Conservation (phyloP, 2,888 invertebrate species). For the Nomada lathburiana region DNA sequence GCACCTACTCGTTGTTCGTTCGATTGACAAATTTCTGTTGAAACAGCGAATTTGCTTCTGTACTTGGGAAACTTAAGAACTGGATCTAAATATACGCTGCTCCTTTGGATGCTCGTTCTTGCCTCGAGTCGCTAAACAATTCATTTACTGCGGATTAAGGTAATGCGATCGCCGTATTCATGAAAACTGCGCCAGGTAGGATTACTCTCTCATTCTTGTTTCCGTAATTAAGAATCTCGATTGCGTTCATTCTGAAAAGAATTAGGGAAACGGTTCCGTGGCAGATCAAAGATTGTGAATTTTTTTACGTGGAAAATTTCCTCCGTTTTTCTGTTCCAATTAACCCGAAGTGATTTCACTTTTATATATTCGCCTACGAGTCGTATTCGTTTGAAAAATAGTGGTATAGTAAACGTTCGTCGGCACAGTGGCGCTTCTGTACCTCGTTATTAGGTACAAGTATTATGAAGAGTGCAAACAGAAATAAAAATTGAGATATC, state of each 20-base stretch:
- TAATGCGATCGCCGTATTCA: neutral
- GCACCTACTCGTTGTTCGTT: neutral
- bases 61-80: neutral
- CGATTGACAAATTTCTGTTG: constrained; percentile 11
- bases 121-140: constrained; percentile 13
- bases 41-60: constrained; percentile 1
- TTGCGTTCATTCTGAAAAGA: neutral
- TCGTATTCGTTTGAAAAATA: neutral
- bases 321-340: neutral
- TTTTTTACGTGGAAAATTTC: neutral
- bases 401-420: neutral
- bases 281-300: neutral
- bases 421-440: neutral
- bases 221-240: neutral
- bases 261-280: neutral
- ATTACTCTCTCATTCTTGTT: too few relatives aligned
- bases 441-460: too few relatives aligned
- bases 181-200: neutral
- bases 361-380: neutral
- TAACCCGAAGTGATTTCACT: neutral
- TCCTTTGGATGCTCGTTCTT: neutral
- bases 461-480: too few relatives aligned
- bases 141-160: neutral
- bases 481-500: neutral
- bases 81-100: constrained; percentile 14